Base-by-base conservation (phyloP, 2,113 vertebrate genomes). In the Ascaphus truei region DNA sequence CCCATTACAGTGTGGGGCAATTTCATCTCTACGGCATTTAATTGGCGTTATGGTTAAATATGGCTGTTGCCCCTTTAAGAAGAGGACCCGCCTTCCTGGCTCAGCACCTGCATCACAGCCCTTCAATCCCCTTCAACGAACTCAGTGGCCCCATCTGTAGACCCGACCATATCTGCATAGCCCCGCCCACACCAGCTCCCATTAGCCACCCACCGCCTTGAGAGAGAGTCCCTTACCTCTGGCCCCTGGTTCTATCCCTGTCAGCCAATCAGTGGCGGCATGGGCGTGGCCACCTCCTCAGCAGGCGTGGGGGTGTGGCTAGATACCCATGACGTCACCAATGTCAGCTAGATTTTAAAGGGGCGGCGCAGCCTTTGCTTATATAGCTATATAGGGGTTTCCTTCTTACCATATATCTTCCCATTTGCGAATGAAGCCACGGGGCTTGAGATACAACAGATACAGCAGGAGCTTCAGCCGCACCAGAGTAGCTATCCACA, bases 401-500 rank as follows among this genome's bases (percentile, higher is more conserved):
- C 16, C 37, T 8, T 33, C 1, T 34, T 26, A 20, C 11, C 12
- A 15, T 23, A 22, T 56, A 34, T 2, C 12, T 36, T n/a, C n/a
- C n/a, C n/a, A n/a, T n/a, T 33, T 20, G 15, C 66, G 31, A 68
- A 68, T 68, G 66, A 68, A 41, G 55, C 55, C 66, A 27, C 41
- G 66, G 43, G 66, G 66, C 41, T 59, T 25, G 23, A 34, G 66
- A 7, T 68, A 68, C 31, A 73, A 76, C 26, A 72, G 59, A 45
- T 63, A 36, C 45, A 72, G 62, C 55, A 43, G 68, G 33, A 73
- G 58, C 36, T 73, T 57, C 9, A 64, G 59, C 27, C 57, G 71
- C n/a, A 75, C 69, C 4, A 16, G 74, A 16, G 20, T 75, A 2
- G 63, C 74, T 1, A 75, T 75, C 11, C 68, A 68, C 20, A 53